Evolutionary conservation across 2,113 vertebrate species (phyloP), one percentile per base, ranked within the genome.

Genomic region (Oreotrochilus melanogaster): DNA sequence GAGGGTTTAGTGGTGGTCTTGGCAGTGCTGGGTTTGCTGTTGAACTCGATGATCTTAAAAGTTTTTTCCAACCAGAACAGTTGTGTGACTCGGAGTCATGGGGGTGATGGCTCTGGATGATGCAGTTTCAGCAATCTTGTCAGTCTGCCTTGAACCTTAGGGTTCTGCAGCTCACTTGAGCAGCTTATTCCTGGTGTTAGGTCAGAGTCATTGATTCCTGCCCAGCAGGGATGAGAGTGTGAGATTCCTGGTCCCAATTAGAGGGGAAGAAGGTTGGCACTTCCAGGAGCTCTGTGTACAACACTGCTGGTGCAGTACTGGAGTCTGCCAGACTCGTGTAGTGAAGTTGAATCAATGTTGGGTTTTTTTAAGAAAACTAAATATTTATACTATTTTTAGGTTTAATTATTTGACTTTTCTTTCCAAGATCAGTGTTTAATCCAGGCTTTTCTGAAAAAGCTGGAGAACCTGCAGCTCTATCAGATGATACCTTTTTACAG

Each of bases 61-160:
- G 48, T 48, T 11, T 23, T 48, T 48, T 48, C 48, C 48, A 48
- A 23, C 48, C 22, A 10, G 24, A 48, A 10, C 48, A 11, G 11
- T 11, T 48, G 21, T 19, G 19, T 47, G 47, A 47, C 19, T 47
- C 45, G 23, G 0, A 0, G 27, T 5, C 22, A 0, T 9, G 43
- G 61, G 10, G 23, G 23, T 8, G 9, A 4, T 1, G 10, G 3
- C 61, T 24, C 3, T 14, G n/a, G 43, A 53, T 14, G 72, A 0
- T 37, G 69, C 13, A 1, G 6, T 5, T 17, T 6, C 37, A 30
- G 72, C 60, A 5, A 0, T 2, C 31, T 42, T 15, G 12, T 51
- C 19, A 24, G 35, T 28, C 17, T 57, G 48, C 6, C 47, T 21
- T 27, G 35, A 73, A 23, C n/a, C 21, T 4, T 1, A 35, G 43